Evolutionary conservation across 2,797 vertebrate species (phyloP), one percentile per base, ranked within the genome.

Genomic region (Pseudochromis fuscus): DNA sequence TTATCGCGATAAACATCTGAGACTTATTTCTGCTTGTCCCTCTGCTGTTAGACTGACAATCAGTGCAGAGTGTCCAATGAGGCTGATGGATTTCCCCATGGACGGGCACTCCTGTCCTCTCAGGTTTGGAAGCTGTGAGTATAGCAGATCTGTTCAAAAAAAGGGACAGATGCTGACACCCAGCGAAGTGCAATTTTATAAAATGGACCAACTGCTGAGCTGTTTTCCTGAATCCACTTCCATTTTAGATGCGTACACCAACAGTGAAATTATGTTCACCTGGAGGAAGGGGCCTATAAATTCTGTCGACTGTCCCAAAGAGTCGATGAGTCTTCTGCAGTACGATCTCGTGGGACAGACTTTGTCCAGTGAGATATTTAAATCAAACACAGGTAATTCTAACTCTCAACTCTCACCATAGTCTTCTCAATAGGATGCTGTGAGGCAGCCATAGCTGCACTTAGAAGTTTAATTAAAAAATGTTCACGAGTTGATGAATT

Each of bases 121-220:
- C 15, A 89, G 85, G 50, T 95, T 95, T 76, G 95, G 95, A 86
- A 95, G 94, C 90, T 95, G 95, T 95, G 80, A 92, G 94, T 90
- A 65, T 8, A 4, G 21, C 16, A 24, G n/a, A 67, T 42, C 25
- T 40, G 27, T 10, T 61, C 6, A 44, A 16, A n/a, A n/a, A n/a
- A n/a, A n/a, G n/a, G n/a, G 37, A 15, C 0, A 1, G 60, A 25
- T 1, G 6, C 40, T 46, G 21, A 42, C 24, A 15, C 31, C 19
- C 31, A 31, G 11, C 30, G 48, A 67, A 44, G 6, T 28, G 37
- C 27, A n/a, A 0, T 62, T 62, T 76, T 18, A 59, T 44, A 11
- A 46, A 53, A 31, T 6, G 65, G 18, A 59, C n/a, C 5, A 53
- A 27, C 16, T 7, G 12, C 69, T 37, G 4, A 15, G 2, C 15